These are phyloP conservation scores for Formica aserva DNA, from an alignment of 2,888 invertebrate species.

Conservation along the genomic window DNA sequence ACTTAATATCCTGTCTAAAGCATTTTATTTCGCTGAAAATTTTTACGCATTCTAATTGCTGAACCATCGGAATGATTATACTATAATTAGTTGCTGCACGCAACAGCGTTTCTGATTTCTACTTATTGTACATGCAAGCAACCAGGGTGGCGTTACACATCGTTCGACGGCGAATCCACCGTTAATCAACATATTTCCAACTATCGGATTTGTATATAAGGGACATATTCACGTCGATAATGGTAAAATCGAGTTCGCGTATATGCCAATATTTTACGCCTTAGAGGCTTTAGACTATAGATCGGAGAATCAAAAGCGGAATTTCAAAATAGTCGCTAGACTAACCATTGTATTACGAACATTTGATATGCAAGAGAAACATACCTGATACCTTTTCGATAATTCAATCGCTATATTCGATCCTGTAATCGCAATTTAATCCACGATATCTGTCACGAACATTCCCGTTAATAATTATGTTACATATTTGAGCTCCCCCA, in stretches of 20 bases:
- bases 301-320: neutral
- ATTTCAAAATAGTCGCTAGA: neutral
- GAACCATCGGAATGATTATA: constrained; percentile 15
- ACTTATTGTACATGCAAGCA: constrained; percentile 4
- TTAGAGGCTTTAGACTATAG: neutral
- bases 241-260: neutral
- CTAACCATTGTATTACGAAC: neutral
- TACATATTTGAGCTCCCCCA: neutral
- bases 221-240: neutral
- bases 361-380: neutral
- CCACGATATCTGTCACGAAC: neutral
- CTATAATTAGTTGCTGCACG: constrained; percentile 26
- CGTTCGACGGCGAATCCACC: neutral
- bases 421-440: constrained; percentile 7
- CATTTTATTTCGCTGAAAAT: neutral
- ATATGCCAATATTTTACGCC: neutral
- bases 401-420: constrained; percentile 4
- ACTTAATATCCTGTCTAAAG: neutral
- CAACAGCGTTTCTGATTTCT: constrained; percentile 37
- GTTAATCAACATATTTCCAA: constrained; percentile 1
- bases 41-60: neutral
- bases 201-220: constrained; percentile 1
- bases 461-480: neutral
- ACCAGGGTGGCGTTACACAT: neutral
- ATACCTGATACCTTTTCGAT: neutral